Percentiles rank a stretch among this genome's conserved stretches.
phyloP scores from a whole-genome alignment of 2,113 vertebrate genomes.

The Xyrauchen texanus region DNA sequence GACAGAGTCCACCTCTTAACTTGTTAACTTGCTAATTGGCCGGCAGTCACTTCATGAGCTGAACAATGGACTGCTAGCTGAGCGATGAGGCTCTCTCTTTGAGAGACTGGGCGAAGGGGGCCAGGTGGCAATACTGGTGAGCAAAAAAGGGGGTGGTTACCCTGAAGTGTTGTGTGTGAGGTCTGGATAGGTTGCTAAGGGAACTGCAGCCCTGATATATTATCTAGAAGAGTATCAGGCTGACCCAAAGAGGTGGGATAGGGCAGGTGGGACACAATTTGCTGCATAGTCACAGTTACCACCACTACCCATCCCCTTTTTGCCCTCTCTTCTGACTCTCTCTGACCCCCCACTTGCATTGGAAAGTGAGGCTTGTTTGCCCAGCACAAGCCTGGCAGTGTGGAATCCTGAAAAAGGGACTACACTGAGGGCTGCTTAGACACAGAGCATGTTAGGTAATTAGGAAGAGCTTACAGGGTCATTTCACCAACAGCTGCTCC shows the following conservation, averaged over 20 bases:
- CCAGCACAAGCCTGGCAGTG: constrained; percentile 53
- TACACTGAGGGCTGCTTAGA: constrained; percentile 63
- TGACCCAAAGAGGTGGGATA: constrained; percentile 54
- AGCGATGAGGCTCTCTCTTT: constrained; percentile 62
- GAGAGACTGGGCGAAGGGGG: constrained; percentile 55
- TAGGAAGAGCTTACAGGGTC: constrained; percentile 71
- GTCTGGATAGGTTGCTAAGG: constrained; percentile 69
- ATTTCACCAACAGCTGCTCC: constrained; percentile 71
- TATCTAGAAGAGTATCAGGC: constrained; percentile 73
- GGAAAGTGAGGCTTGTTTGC: constrained; percentile 53
- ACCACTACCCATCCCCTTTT: constrained; percentile 38
- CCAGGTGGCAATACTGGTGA: constrained; percentile 67
- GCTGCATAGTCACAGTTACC: constrained; percentile 32
- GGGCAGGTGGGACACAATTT: constrained; percentile 40
- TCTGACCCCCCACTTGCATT: constrained; percentile 49
- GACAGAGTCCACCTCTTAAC: constrained; percentile 69
- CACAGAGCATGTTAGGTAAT: constrained; percentile 73
- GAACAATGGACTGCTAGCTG: constrained; percentile 64
- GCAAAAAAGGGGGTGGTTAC: constrained; percentile 60
- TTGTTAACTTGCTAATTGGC: constrained; percentile 68
- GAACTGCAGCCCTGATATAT: constrained; percentile 71
- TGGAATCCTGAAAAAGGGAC: constrained; percentile 41
- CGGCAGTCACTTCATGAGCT: constrained; percentile 65
- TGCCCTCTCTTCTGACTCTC: constrained; percentile 30
- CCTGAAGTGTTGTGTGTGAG: constrained; percentile 68